phyloP scores from a whole-genome alignment of 2,113 vertebrate genomes.

The Centropus bengalensis region DNA sequence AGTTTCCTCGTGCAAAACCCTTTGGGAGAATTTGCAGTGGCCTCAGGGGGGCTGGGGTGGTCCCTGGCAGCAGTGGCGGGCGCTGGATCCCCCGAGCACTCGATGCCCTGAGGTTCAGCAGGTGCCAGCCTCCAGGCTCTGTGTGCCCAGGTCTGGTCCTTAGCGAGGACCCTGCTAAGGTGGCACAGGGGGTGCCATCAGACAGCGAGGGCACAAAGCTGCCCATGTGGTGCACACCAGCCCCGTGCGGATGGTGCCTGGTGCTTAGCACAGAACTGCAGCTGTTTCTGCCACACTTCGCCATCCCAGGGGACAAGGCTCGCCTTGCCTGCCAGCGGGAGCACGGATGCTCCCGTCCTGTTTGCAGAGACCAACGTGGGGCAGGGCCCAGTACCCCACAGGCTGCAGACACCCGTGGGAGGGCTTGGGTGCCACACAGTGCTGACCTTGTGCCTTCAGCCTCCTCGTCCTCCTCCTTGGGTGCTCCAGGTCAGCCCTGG shows the following conservation, averaged over 20 bases:
- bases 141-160: not conserved
- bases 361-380: not conserved
- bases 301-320: rapidly evolving
- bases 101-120: rapidly evolving
- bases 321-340: not conserved
- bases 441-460: not conserved
- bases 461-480: not conserved
- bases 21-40: not conserved
- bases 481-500: not conserved
- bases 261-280: not conserved
- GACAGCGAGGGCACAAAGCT: rapidly evolving
- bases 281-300: not conserved
- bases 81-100: not conserved
- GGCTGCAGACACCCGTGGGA: rapidly evolving
- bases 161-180: not conserved
- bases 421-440: not conserved
- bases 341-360: rapidly evolving
- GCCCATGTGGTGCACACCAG: not conserved
- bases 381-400: not conserved
- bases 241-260: not conserved
- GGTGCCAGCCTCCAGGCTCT: not conserved
- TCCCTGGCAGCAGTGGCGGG: not conserved
- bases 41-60: not conserved
- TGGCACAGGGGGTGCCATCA: not conserved
- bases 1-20: not conserved